Conservation (phyloP, 2,797 vertebrate species). For the Malurus splendens region DNA sequence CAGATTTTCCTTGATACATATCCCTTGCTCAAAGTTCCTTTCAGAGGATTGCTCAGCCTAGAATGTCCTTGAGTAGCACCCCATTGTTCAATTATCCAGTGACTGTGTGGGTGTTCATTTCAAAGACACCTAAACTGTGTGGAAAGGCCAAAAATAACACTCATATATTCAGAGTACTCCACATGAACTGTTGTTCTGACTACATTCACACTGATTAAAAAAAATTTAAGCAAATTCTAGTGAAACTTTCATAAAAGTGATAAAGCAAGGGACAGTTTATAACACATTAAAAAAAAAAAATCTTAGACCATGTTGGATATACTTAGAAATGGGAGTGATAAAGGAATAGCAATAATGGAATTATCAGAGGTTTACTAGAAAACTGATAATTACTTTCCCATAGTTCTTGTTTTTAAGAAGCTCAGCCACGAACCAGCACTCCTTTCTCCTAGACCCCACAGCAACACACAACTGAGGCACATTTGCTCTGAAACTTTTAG, state of each 20-base stretch:
- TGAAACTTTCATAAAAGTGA: not conserved
- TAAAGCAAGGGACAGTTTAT: not conserved
- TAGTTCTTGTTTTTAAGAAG: not conserved
- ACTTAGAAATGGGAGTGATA: not conserved
- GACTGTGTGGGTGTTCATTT: not conserved
- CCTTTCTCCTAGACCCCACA: not conserved
- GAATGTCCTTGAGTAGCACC: not conserved
- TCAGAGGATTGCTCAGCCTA: not conserved
- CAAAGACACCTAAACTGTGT: not conserved
- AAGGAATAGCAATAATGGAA: not conserved
- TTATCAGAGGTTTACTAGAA: not conserved
- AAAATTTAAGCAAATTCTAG: not conserved
- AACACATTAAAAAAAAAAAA: not conserved
- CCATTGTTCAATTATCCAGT: not conserved
- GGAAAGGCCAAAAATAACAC: not conserved
- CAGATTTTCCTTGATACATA: not conserved
- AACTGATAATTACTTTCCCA: not conserved
- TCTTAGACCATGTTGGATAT: not conserved
- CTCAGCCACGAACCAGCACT: not conserved
- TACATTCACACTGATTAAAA: not conserved
- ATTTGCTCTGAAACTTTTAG: not conserved
- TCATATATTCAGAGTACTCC: not conserved
- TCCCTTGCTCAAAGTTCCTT: not conserved
- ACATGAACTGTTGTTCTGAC: not conserved
- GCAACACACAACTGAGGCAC: not conserved